These are phyloP conservation scores for Sitta europaea DNA, from an alignment of 2,113 vertebrate genomes.

Conservation along the genomic window DNA sequence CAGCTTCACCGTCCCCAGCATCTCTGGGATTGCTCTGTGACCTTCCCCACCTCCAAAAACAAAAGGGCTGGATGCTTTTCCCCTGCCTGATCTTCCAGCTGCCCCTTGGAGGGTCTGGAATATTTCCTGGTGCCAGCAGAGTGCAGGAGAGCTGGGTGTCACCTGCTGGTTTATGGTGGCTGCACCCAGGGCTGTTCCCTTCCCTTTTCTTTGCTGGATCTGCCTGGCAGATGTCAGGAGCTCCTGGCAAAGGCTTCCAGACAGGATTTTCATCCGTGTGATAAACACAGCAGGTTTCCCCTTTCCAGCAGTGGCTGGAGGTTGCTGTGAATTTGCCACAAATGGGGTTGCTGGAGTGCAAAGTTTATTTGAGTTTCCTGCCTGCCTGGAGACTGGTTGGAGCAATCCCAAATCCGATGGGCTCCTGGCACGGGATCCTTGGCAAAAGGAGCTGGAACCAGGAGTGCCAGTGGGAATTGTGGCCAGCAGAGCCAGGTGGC, in stretches of 20 bases:
- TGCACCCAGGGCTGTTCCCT: neutral
- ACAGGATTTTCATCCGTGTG: fast-evolving
- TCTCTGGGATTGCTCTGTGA: neutral
- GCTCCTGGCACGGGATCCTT: fast-evolving
- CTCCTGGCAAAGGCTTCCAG: neutral
- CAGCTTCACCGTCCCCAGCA: neutral
- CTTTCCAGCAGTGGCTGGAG: neutral
- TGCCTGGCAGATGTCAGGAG: neutral
- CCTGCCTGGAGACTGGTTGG: neutral
- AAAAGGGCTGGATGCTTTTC: neutral
- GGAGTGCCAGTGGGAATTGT: fast-evolving
- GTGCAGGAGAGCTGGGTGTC: neutral
- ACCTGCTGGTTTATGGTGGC: neutral
- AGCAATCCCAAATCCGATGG: neutral
- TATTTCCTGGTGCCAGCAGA: neutral
- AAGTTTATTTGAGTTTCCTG: neutral
- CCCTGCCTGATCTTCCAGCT: neutral
- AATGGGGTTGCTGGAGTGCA: fast-evolving
- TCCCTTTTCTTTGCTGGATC: neutral
- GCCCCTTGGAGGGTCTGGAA: neutral
- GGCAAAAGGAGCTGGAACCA: fast-evolving
- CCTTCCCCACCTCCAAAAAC: neutral
- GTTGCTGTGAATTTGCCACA: neutral
- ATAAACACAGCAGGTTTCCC: neutral
- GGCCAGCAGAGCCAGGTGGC: neutral